Evolutionary conservation across 2,113 vertebrate genomes (phyloP), one percentile per base, ranked within the genome.

Genomic region (Athene cunicularia): DNA sequence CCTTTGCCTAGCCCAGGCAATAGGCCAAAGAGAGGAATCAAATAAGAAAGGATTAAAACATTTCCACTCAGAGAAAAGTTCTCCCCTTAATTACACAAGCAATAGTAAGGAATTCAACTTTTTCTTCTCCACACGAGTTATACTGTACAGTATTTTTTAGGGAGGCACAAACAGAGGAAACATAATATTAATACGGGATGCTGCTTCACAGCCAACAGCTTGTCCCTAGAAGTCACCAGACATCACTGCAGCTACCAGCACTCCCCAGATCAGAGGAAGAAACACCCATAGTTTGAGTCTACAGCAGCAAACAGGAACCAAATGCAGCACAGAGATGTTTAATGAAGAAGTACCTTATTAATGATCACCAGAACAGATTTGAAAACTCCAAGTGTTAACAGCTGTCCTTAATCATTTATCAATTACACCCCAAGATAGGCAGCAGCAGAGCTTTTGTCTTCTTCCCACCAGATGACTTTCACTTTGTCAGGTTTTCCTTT

Each of bases 71-170:
- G 30, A 73, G 19, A 28, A 79, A 95, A 68, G 4, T 23, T 68
- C 15, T 70, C 22, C 27, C 30, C 22, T 66, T 67, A 59, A 47
- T 41, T 39, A 45, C 24, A 70, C 6, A 17, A 80, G 10, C 10
- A 80, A 33, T 20, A 76, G 14, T 11, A 52, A 75, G 13, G 50
- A 86, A 88, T 52, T 35, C 8, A 68, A 4, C 7, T 80, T 90
- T 80, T 88, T 43, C 33, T 14, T 64, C 11, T 70, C 35, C 13
- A 11, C 2, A 1, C 0, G 0, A 0, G 0, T n/a, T 35, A 24
- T 17, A 73, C 13, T 16, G 12, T 22, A 32, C 22, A 19, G 26
- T 17, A 39, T 6, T 5, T 80, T 80, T 76, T 52, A 73, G 55
- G 50, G 55, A 73, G 28, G 9, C 62, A 20, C 11, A 53, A 68